Conservation (phyloP, 2,888 invertebrate genomes). For the Myopa testacea region DNA sequence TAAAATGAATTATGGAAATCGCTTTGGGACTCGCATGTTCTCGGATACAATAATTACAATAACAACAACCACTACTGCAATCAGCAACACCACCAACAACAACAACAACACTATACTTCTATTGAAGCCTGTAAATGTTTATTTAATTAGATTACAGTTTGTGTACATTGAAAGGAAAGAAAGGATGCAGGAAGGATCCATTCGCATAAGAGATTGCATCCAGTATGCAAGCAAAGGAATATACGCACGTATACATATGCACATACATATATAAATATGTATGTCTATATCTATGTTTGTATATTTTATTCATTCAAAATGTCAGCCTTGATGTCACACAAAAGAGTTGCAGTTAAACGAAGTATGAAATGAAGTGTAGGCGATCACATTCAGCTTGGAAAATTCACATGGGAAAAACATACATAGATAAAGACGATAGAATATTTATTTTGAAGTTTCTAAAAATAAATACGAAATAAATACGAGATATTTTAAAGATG, state of each 20-base stretch:
- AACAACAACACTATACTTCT: background rate
- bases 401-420: background rate
- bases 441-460: background rate
- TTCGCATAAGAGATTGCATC: background rate
- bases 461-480: background rate
- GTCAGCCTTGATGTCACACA: background rate
- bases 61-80: background rate
- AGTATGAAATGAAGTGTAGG: background rate
- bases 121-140: background rate
- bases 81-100: background rate
- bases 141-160: background rate
- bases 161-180: background rate
- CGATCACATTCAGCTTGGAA: background rate
- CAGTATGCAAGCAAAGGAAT: background rate
- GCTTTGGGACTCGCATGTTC: background rate
- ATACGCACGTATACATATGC: background rate
- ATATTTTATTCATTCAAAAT: background rate
- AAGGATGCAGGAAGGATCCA: background rate
- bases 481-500: too few relatives aligned
- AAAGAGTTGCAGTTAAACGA: background rate
- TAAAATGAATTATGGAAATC: conserved; percentile 1
- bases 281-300: background rate
- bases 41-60: background rate
- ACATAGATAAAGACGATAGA: background rate
- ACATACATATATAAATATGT: conserved; percentile 13